A percentile compares a stretch with the other conserved stretches of the same genome.
These are phyloP conservation scores for Eupithecia dodoneata DNA, from an alignment of 2,888 invertebrate species.

Conservation along the genomic window DNA sequence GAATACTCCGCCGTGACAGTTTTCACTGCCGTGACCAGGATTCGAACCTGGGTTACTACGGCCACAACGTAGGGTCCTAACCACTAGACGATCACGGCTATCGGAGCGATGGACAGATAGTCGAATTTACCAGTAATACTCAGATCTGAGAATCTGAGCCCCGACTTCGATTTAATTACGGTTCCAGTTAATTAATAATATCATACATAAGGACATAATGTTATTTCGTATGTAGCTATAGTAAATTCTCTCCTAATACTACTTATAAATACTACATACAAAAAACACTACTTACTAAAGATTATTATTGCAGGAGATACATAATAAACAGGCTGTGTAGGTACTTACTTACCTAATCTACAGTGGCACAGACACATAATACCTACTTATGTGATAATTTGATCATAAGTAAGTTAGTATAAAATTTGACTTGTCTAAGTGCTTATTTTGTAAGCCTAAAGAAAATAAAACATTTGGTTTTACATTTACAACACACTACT, in stretches of 20 bases:
- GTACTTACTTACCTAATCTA: background rate
- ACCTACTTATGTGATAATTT: too few species aligned
- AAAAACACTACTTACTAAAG: too few species aligned
- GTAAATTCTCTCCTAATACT: background rate
- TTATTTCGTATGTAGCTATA: background rate
- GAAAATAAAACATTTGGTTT: too few species aligned
- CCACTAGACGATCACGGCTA: constrained; percentile 88
- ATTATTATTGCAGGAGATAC: too few species aligned
- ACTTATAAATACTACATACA: too few species aligned
- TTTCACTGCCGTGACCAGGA: constrained; percentile 68
- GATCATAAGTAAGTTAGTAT: too few species aligned
- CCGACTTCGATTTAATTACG: background rate
- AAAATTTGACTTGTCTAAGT: too few species aligned
- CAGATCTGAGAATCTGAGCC: background rate
- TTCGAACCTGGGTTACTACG: constrained; percentile 90
- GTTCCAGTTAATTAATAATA: background rate
- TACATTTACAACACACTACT: too few species aligned
- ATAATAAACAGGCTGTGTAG: background rate
- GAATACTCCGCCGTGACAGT: constrained; percentile 70
- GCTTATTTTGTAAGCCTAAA: too few species aligned
- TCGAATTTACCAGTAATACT: constrained; percentile 84
- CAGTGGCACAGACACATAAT: too few species aligned
- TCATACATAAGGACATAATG: background rate
- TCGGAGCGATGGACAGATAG: constrained; percentile 55
- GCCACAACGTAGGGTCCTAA: constrained; percentile 91